These are phyloP conservation scores for Salvelinus fontinalis DNA, from an alignment of 2,113 vertebrate species.

Conservation along the genomic window DNA sequence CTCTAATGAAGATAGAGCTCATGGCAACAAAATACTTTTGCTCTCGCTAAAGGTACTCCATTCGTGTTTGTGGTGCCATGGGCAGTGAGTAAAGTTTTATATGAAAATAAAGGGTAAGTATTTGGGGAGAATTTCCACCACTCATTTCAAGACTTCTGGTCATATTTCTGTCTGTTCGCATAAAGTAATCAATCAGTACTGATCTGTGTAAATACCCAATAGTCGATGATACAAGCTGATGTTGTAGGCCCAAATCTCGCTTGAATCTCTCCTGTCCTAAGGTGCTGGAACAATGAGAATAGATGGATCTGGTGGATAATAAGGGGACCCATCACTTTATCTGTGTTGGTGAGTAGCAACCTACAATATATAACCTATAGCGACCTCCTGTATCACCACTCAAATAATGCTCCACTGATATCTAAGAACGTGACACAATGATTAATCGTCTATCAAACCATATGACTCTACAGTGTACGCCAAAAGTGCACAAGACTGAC, in stretches of 20 bases:
- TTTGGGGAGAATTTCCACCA: not conserved
- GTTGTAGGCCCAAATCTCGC: not conserved
- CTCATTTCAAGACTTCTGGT: not conserved
- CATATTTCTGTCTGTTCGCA: not conserved
- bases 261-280: conserved; percentile 40
- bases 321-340: conserved; percentile 85
- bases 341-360: conserved; percentile 80
- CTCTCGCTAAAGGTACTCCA: conserved; percentile 79
- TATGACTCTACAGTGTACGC: not conserved
- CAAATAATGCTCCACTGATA: too few species aligned
- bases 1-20: too few species aligned
- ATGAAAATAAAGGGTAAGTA: conserved; percentile 87
- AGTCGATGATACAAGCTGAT: not conserved
- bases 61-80: conserved; percentile 87
- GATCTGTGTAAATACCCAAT: too few species aligned
- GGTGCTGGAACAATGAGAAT: conserved; percentile 87
- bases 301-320: conserved; percentile 94
- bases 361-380: not conserved
- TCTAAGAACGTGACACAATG: not conserved
- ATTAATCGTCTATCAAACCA: not conserved
- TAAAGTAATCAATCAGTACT: conserved; percentile 5
- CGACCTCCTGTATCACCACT: not conserved
- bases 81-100: conserved; percentile 77
- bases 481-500: not conserved
- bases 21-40: not conserved